A percentile compares a stretch with the other conserved stretches of the same genome.
phyloP scores from a whole-genome alignment of 2,113 vertebrate genomes.

The Lagenorhynchus albirostris region DNA sequence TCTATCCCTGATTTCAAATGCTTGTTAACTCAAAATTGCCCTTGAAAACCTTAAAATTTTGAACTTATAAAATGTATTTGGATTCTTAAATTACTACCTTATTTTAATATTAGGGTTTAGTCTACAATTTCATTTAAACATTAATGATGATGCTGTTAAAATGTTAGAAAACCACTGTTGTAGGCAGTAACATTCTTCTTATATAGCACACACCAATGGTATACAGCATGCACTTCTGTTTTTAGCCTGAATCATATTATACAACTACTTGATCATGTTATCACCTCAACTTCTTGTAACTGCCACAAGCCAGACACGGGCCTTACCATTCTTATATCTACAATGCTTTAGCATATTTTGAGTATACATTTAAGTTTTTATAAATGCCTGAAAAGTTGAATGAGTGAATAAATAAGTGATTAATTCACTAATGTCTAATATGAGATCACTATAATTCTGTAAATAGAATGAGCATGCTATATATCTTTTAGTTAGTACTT shows the following conservation, averaged over 20 bases:
- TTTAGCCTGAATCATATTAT: neutral
- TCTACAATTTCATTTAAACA: neutral
- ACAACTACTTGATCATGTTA: neutral
- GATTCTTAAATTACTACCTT: neutral
- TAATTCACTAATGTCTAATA: neutral
- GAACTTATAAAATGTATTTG: neutral
- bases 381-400: neutral
- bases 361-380: neutral
- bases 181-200: neutral
- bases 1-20: neutral
- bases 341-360: neutral
- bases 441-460: neutral
- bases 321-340: neutral
- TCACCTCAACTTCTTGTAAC: neutral
- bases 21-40: neutral
- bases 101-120: neutral
- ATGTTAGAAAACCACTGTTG: neutral
- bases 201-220: neutral
- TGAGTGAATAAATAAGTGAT: neutral
- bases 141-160: neutral
- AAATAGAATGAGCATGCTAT: neutral
- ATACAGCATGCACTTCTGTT: neutral
- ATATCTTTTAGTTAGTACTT: neutral
- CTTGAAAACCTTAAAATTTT: neutral
- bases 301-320: neutral